phyloP scores from a whole-genome alignment of 1,140 invertebrate genomes.

The Aphis craccivora region DNA sequence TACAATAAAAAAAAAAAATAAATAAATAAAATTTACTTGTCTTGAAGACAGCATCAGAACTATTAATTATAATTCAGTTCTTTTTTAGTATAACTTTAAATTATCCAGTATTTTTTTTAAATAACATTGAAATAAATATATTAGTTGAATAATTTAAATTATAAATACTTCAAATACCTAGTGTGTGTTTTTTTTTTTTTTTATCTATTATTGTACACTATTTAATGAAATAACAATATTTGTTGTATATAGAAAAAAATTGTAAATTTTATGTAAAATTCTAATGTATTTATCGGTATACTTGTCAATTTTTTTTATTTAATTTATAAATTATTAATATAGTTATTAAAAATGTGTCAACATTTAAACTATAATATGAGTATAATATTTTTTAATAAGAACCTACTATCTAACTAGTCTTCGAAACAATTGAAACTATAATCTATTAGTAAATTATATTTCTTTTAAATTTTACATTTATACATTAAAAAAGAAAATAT shows the following conservation, averaged over 20 bases:
- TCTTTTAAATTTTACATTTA: not conserved
- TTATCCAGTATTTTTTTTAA: not conserved
- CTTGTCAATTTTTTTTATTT: not conserved
- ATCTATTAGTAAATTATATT: not conserved
- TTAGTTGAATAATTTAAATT: not conserved
- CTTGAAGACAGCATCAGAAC: not conserved
- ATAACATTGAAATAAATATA: not conserved
- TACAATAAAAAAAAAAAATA: not conserved
- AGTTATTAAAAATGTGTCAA: not conserved
- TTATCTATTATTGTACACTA: not conserved
- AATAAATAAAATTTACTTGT: not conserved
- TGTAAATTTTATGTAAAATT: not conserved
- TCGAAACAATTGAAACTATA: not conserved
- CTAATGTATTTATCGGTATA: not conserved
- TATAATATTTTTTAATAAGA: not conserved
- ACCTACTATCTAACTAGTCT: not conserved
- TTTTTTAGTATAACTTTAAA: no score
- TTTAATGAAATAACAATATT: not conserved
- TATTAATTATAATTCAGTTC: not conserved
- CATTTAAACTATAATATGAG: not conserved
- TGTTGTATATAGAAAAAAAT: slow-evolving; percentile 5
- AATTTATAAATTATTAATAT: not conserved
- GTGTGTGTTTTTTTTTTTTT: no score
- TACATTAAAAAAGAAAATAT: not conserved
- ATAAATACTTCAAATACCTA: not conserved